phyloP scores from a whole-genome alignment of 2,888 invertebrate genomes.

The Polyommatus icarus region DNA sequence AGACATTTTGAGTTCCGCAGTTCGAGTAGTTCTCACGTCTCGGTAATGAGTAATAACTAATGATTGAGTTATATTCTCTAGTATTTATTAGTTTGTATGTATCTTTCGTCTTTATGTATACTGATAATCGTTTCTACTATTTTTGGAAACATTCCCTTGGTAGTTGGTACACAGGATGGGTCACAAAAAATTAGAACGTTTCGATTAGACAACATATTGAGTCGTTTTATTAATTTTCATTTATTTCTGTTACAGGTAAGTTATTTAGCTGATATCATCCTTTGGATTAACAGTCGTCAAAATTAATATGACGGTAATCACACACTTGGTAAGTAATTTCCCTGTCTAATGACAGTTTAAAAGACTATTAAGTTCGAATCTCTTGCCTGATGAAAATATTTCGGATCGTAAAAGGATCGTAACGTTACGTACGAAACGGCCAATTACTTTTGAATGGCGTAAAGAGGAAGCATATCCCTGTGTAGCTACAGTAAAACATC shows the following conservation, averaged over 20 bases:
- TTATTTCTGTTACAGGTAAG: constrained; percentile 25
- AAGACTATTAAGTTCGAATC: constrained; percentile 10
- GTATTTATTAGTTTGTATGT: background rate
- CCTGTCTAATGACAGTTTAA: background rate
- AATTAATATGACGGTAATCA: background rate
- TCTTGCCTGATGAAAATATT: background rate
- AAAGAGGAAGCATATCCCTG: constrained; percentile 3
- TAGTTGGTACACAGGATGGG: too few species aligned
- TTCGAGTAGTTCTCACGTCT: background rate
- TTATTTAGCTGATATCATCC: background rate
- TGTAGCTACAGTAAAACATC: background rate
- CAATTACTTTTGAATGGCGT: constrained; percentile 21
- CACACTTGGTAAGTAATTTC: background rate
- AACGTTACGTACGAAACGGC: constrained; percentile 4
- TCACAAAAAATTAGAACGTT: background rate
- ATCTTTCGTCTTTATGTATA: background rate
- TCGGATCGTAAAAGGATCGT: constrained; percentile 13
- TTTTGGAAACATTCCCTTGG: too few species aligned
- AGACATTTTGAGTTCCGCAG: background rate
- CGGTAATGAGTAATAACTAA: too few species aligned
- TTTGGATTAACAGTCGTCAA: background rate
- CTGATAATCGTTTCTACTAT: too few species aligned
- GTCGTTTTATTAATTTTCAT: background rate
- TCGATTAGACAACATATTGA: background rate
- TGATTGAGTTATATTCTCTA: background rate